Base-by-base conservation (phyloP, 2,888 invertebrate species). In the Chrysina gloriosa region DNA sequence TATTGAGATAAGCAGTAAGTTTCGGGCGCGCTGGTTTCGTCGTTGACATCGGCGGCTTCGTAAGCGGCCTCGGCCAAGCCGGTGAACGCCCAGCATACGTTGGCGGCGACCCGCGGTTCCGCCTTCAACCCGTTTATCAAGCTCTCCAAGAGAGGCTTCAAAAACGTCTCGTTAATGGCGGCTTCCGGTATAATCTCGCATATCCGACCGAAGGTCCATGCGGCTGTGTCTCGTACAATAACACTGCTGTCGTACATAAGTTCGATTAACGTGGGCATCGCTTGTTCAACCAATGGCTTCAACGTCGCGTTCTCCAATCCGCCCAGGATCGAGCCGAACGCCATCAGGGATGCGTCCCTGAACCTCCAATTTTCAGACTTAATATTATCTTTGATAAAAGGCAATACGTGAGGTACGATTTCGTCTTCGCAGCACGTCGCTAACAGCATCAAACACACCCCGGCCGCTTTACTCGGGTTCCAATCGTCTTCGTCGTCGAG, bases 381-480 rank as follows among this genome's bases (percentile, higher is more conserved):
- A 72, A 99, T 98, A 82, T 99, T 95, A 45, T 92, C 90, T 79
- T 95, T 93, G 71, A 99, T 96, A 83, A 99, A 99, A 16, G 98
- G 98, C 77, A 99, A 85, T 9, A 98, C 97, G 82, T 92, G 92
- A 0, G 93, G 93, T n/a, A 99, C 95, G 71, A 99, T 95, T 79
- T 94, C 95, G 82, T 98, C 96, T 83, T 98, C 98, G 81, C 98
- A 98, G 81, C 98, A 98, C 50, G 96, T 94, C 16, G 99, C 95
- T 74, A 99, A 86, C 52, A 99, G 86, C 97, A 98, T 98, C 23
- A 99, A 86, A 82, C 99, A 99, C 2, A 99, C 99, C 31, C 98
- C 97, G 2, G 99, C 97, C 0, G 99, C 98, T 86, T 99, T 99
- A 74, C 97, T 95, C 0, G 99, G 99, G 84, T 97, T 98, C 99